phyloP scores from a whole-genome alignment of 2,113 vertebrate species.

The Oncorhynchus nerka region DNA sequence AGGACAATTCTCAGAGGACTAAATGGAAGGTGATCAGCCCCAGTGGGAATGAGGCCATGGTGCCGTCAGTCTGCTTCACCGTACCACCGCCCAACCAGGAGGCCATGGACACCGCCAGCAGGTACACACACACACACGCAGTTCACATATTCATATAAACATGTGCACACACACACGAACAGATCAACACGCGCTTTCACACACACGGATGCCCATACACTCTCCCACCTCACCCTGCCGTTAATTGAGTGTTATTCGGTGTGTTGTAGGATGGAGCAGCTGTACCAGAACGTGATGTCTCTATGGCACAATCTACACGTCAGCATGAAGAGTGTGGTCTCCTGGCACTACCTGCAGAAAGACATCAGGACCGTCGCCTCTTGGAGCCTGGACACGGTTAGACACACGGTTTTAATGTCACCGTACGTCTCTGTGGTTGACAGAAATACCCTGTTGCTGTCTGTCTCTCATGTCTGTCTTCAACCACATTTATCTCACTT shows the following conservation, averaged over 20 bases:
- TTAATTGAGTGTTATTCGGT: conserved; percentile 2
- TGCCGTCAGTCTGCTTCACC: conserved; percentile 94
- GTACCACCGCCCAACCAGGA: conserved; percentile 92
- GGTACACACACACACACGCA: conserved; percentile 63
- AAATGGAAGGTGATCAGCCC: conserved; percentile 99
- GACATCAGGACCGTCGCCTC: conserved; percentile 83
- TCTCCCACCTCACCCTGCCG: not conserved
- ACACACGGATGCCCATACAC: not conserved
- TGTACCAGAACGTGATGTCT: conserved; percentile 97
- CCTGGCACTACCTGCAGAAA: conserved; percentile 93
- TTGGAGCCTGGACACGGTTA: conserved; percentile 90
- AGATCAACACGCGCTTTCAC: not conserved
- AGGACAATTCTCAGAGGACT: conserved; percentile 95
- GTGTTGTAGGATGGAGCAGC: conserved; percentile 83
- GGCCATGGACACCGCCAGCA: conserved; percentile 86
- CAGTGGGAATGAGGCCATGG: conserved; percentile 95
- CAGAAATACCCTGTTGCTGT: too few species aligned
- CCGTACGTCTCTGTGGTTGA: too few species aligned
- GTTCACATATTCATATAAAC: too few species aligned
- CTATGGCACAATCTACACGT: conserved; percentile 96
- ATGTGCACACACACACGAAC: not conserved
- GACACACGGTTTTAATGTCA: not conserved
- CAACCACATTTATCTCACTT: too few species aligned
- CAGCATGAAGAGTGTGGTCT: conserved; percentile 95
- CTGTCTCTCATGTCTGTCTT: too few species aligned